Percentiles rank a stretch among this genome's conserved stretches.
Evolutionary conservation across 2,888 invertebrate species (phyloP).

Genomic region (Dermolepida albohirtum): DNA sequence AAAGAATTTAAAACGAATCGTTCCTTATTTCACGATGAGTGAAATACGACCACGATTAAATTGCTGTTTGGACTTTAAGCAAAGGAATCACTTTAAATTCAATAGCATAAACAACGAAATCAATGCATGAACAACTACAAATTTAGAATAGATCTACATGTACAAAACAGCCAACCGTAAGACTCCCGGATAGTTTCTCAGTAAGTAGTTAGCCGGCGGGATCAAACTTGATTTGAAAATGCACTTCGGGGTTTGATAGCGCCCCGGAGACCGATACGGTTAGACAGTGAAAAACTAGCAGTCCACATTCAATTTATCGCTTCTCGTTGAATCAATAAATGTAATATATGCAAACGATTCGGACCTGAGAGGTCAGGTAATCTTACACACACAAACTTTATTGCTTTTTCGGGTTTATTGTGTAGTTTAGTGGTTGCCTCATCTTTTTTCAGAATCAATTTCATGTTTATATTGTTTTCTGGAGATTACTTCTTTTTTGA

Average conservation of each 20-base stretch:
- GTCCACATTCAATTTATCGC: slow-evolving; percentile 63
- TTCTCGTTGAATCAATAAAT: slow-evolving; percentile 57
- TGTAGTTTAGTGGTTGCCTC: slow-evolving; percentile 35
- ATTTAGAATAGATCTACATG: background rate
- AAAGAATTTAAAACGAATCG: too few species aligned
- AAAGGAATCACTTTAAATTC: too few species aligned
- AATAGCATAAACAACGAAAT: too few species aligned
- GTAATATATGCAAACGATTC: slow-evolving; percentile 60
- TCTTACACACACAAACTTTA: slow-evolving; percentile 52
- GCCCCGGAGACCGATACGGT: slow-evolving; percentile 59
- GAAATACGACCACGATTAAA: too few species aligned
- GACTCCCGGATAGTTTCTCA: slow-evolving; percentile 35
- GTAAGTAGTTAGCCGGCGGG: slow-evolving; percentile 51
- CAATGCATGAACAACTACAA: too few species aligned
- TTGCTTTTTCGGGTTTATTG: slow-evolving; percentile 44
- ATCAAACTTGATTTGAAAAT: slow-evolving; percentile 59
- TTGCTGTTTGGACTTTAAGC: too few species aligned
- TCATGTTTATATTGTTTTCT: slow-evolving; percentile 13
- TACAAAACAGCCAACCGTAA: slow-evolving; percentile 15
- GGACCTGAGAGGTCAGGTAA: slow-evolving; percentile 58
- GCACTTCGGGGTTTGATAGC: slow-evolving; percentile 59
- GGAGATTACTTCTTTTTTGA: slow-evolving; percentile 4
- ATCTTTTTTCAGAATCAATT: slow-evolving; percentile 14
- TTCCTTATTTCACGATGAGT: too few species aligned
- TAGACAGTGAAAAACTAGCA: slow-evolving; percentile 63